Percentiles rank a stretch among this genome's conserved stretches.
Conservation (phyloP, 2,113 vertebrate genomes). For the Amia ocellicauda region DNA sequence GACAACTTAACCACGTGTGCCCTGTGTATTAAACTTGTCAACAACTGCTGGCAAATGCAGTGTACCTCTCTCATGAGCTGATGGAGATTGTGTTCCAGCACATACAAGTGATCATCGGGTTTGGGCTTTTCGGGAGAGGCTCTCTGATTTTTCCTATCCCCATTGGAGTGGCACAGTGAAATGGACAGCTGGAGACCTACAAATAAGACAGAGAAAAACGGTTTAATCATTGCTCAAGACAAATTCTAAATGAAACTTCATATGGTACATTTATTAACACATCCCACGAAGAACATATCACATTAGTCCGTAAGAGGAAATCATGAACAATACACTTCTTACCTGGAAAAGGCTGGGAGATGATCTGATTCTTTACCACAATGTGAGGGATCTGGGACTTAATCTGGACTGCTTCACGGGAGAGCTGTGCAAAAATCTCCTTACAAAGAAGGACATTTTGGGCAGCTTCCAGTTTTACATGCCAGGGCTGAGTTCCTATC, state of each 20-base stretch:
- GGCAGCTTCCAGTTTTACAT: slow-evolving; percentile 87
- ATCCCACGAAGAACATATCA: too few species aligned
- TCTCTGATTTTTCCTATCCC: slow-evolving; percentile 84
- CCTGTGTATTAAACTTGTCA: too few species aligned
- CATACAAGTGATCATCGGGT: slow-evolving; percentile 90
- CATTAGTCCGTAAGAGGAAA: not conserved
- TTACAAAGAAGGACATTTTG: slow-evolving; percentile 96
- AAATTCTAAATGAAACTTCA: too few species aligned
- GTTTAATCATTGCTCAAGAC: not conserved
- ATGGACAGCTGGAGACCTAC: slow-evolving; percentile 90
- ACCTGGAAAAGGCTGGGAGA: slow-evolving; percentile 97
- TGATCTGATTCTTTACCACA: slow-evolving; percentile 98
- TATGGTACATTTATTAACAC: too few species aligned
- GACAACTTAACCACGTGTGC: too few species aligned
- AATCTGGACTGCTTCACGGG: slow-evolving; percentile 95
- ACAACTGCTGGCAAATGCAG: not conserved
- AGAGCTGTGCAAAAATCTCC: slow-evolving; percentile 96
- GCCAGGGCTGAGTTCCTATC: slow-evolving; percentile 87
- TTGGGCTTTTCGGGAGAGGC: slow-evolving; percentile 77
- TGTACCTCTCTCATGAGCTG: slow-evolving; percentile 94
- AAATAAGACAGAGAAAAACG: not conserved
- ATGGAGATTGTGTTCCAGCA: slow-evolving; percentile 93
- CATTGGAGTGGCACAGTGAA: slow-evolving; percentile 90
- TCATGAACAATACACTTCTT: slow-evolving; percentile 19
- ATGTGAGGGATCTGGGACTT: slow-evolving; percentile 98